A percentile compares a stretch with the other conserved stretches of the same genome.
These are phyloP conservation scores for Drosophila auraria DNA, from an alignment of 1,140 invertebrate species.

Conservation along the genomic window DNA sequence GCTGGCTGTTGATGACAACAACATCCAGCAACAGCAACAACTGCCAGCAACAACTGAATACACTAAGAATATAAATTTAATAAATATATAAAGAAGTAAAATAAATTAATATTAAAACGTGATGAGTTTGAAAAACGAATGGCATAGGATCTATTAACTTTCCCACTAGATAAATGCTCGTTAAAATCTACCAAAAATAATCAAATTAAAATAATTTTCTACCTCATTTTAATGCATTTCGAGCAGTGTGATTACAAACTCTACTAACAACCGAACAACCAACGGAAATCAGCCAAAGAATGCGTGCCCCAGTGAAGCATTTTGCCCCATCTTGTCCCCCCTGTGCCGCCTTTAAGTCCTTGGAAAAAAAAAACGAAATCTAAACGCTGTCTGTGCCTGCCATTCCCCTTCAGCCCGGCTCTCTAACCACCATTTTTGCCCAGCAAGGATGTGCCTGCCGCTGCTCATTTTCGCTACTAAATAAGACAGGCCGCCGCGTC, in stretches of 20 bases:
- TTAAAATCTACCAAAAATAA: neutral
- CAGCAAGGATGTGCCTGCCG: conserved; percentile 65
- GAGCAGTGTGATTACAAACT: conserved; percentile 16
- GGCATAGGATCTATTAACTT: neutral
- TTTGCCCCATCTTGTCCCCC: conserved; percentile 8
- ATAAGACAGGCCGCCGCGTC: conserved; percentile 63
- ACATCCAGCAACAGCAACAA: conserved; percentile 34
- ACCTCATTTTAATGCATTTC: neutral
- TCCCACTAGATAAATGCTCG: too few relatives aligned
- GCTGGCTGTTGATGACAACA: conserved; percentile 75
- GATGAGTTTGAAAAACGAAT: neutral
- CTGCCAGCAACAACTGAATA: conserved; percentile 13
- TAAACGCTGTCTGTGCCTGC: conserved; percentile 47
- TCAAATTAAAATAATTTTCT: neutral
- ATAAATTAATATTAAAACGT: neutral
- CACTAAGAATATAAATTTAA: neutral
- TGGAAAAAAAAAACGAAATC: conserved; percentile 39
- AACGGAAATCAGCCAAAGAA: conserved; percentile 74
- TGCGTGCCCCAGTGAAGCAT: conserved; percentile 46
- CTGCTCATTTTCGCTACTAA: conserved; percentile 81
- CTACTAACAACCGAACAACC: conserved; percentile 43
- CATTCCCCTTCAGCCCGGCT: neutral
- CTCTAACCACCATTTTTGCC: conserved; percentile 33
- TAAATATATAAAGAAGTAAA: too few relatives aligned
- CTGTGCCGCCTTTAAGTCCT: neutral